These are phyloP conservation scores for Mus musculus DNA, from an alignment of 2,113 vertebrate species.

Conservation along the genomic window DNA sequence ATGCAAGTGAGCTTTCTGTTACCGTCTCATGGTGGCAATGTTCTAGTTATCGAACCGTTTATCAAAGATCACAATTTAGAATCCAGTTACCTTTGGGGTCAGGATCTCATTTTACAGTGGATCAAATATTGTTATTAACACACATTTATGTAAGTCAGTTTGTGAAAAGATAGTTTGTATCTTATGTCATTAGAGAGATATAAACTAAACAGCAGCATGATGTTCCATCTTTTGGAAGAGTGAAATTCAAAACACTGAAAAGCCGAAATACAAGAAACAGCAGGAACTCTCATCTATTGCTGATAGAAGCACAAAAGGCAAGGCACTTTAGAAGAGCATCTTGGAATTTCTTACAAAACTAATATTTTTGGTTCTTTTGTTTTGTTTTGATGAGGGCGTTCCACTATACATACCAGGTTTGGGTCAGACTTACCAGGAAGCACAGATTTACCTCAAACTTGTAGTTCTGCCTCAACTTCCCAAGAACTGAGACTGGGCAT, in stretches of 20 bases:
- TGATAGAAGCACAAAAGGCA: neutral
- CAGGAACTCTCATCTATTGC: neutral
- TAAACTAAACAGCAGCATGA: neutral
- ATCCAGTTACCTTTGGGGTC: too few species aligned
- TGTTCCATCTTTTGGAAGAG: neutral
- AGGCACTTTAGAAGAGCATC: neutral
- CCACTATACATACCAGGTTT: neutral
- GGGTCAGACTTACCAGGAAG: neutral
- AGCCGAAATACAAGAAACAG: neutral
- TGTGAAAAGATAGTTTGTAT: neutral
- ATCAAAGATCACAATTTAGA: neutral
- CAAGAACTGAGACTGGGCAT: neutral
- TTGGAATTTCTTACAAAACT: neutral
- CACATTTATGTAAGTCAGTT: neutral
- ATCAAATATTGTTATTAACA: neutral
- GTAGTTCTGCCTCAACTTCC: neutral
- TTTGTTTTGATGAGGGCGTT: neutral
- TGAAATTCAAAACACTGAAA: neutral
- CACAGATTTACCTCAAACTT: neutral
- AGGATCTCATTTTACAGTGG: neutral
- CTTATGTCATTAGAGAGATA: neutral
- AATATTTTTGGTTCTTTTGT: neutral
- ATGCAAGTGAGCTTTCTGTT: accelerated
- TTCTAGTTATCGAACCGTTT: neutral
- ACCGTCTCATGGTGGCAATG: accelerated